A percentile compares a stretch with the other conserved stretches of the same genome.
phyloP scores from a whole-genome alignment of 2,888 invertebrate species.

The Lamellibrachia satsuma region DNA sequence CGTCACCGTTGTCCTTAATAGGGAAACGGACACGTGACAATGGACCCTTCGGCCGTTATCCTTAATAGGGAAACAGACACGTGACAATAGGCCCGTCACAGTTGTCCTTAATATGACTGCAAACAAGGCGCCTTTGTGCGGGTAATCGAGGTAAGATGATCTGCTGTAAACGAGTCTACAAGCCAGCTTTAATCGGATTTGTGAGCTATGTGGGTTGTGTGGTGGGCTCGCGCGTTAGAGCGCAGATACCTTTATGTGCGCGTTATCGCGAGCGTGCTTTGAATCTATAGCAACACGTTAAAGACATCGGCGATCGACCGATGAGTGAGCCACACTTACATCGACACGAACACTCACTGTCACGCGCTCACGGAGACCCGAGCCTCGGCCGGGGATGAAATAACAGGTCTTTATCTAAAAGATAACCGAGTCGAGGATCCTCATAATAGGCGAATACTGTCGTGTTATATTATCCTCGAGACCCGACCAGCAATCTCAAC shows the following conservation, averaged over 20 bases:
- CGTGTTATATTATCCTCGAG: neutral
- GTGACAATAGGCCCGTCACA: neutral
- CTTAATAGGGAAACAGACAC: neutral
- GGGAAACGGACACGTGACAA: neutral
- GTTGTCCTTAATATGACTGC: neutral
- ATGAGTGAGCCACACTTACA: neutral
- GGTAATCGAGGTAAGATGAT: neutral
- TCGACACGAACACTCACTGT: neutral
- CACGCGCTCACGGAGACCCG: constrained; percentile 1
- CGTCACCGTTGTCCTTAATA: neutral
- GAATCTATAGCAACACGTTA: neutral
- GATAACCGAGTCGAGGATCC: neutral
- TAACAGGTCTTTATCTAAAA: constrained; percentile 17
- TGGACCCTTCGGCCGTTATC: neutral
- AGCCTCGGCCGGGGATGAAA: neutral
- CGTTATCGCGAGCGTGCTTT: neutral
- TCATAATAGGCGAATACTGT: neutral
- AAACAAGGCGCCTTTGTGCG: neutral
- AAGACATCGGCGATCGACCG: neutral
- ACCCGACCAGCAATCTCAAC: neutral
- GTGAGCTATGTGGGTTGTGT: neutral
- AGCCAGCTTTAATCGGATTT: neutral
- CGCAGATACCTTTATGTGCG: neutral
- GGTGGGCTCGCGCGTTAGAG: neutral
- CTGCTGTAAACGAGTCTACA: neutral